Base-by-base conservation (phyloP, 2,797 vertebrate genomes). In the Mastacembelus armatus region DNA sequence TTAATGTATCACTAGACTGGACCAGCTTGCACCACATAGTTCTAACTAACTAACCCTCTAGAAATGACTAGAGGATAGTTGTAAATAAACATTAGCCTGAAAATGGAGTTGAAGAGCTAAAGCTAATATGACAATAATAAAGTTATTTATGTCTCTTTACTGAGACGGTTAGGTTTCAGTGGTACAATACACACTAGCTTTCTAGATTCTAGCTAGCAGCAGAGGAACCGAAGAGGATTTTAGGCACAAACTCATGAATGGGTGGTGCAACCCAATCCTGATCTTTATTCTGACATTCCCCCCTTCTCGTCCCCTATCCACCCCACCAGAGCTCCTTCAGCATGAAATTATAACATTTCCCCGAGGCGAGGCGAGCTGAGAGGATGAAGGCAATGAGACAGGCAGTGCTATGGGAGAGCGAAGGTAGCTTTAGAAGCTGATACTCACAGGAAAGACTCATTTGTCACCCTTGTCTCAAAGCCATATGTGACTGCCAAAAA, bases 321-420 rank as follows among this genome's bases (percentile, higher is more conserved):
- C 4, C 47, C 44, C 29, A 24, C 15, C 49, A 71, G 19, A 79
- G 80, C 80, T 86, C 70, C 85, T 90, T 90, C 93, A 82, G 85
- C 86, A 91, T 90, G 87, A 93, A 94, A 95, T 96, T 94, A 94
- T 93, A 90, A 85, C 92, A 95, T 96, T 95, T 96, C 93, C 92
- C 70, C 19, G 74, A 85, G 76, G 78, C 67, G 69, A 86, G 66
- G 74, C 77, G 39, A 74, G 57, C 42, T 50, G 63, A 60, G 81
- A 61, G 39, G 74, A 58, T 68, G 77, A 83, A 77, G 75, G 61
- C 85, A 63, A 0, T 55, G 81, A 89, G 86, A 87, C 54, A 66
- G 66, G 49, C 76, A 44, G 84, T 67, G 69, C 70, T 77, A 85
- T 77, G 80, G 83, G 72, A 85, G 54, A 68, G 89, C 67, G 45